Conservation (phyloP, 2,888 invertebrate genomes). For the Aphodius granarius region DNA sequence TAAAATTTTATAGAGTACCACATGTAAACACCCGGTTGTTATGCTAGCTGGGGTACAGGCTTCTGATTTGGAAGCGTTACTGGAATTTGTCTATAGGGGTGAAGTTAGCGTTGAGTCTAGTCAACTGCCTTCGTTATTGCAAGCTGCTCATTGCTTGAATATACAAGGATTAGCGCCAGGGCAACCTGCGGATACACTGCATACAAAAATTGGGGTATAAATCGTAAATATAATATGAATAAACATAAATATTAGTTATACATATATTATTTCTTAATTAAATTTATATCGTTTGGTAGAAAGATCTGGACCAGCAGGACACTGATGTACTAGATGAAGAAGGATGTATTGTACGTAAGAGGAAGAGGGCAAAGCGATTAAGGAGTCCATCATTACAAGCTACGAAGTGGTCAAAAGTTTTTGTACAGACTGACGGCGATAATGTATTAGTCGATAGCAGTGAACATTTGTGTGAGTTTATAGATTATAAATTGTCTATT, state of each 20-base stretch:
- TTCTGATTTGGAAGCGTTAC: slow-evolving; percentile 62
- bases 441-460: slow-evolving; percentile 6
- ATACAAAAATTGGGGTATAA: slow-evolving; percentile 12
- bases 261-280: not conserved
- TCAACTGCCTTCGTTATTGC: slow-evolving; percentile 62
- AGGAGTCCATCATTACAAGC: slow-evolving; percentile 53
- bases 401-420: slow-evolving; percentile 44
- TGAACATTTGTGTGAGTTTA: not conserved
- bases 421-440: slow-evolving; percentile 44
- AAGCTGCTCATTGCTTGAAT: slow-evolving; percentile 64
- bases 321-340: slow-evolving; percentile 42
- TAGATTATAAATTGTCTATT: not conserved
- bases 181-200: slow-evolving; percentile 13
- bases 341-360: slow-evolving; percentile 45
- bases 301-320: slow-evolving; percentile 17
- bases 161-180: slow-evolving; percentile 62
- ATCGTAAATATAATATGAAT: not conserved
- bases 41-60: slow-evolving; percentile 66
- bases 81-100: slow-evolving; percentile 65
- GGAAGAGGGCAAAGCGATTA: slow-evolving; percentile 42
- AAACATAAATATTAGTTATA: not conserved
- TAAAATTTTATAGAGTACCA: slow-evolving; percentile 56
- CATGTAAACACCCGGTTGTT: slow-evolving; percentile 67
- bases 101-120: slow-evolving; percentile 66
- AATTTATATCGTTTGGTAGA: slow-evolving; percentile 9